Evolutionary conservation across 1,140 invertebrate species (phyloP), one percentile per base, ranked within the genome.

Genomic region (Leptonema lineaticorne): DNA sequence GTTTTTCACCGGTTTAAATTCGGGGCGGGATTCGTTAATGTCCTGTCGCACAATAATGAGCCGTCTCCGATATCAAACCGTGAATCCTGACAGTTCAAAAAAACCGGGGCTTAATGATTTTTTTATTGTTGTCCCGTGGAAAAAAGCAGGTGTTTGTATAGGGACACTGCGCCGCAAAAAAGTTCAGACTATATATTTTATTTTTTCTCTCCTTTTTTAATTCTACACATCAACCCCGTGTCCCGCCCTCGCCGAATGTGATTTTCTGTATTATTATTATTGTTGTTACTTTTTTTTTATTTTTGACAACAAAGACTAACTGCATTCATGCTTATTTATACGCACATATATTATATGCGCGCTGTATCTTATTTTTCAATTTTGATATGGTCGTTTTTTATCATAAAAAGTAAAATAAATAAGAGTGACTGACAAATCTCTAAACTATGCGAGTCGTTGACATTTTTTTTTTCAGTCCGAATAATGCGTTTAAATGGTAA

Each of bases 91-190:
- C 5, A 24, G 50, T 11, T 53, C 50, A 53, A 53, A 53, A 53
- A 53, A 3, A 9, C 37, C 50, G n/a, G 28, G 27, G 57, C 33
- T 59, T 59, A 59, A 59, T 59, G 57, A 59, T 59, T 59, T 59
- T 59, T 59, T 59, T 24, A 59, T 59, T 59, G 57, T 30, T 22
- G 48, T 14, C 11, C 11, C 20, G 57, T 26, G 22, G 26, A 59
- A 59, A 59, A 59, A 59, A 59, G 57, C 57, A 59, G 57, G 57
- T 59, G 57, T 24, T 26, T 24, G 16, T 14, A 22, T 53, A 41
- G 37, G 37, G 16, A 9, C 16, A 16, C 16, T 9, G 37, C 37
- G 9, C 1, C 11, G 37, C 16, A 41, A 41, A 41, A 41, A 41
- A 41, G 37, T 16, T 41, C 37, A 11, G 11, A 16, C 5, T n/a